A percentile compares a stretch with the other conserved stretches of the same genome.
These are phyloP conservation scores for Eidolon helvum DNA, from an alignment of 2,113 vertebrate species.

Conservation along the genomic window DNA sequence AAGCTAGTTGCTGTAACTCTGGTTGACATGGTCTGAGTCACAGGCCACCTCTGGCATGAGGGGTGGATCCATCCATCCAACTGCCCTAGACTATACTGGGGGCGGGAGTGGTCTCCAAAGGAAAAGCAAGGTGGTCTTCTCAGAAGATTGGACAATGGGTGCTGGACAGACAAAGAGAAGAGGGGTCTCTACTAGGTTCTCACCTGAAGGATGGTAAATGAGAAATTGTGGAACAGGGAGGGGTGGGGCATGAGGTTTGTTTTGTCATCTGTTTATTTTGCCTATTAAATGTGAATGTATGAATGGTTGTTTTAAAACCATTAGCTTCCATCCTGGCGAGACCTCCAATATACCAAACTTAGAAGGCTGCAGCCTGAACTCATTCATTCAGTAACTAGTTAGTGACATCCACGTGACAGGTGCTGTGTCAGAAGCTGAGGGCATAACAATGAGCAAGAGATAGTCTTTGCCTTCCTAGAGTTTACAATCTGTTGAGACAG, in stretches of 20 bases:
- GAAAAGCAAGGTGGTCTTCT: background rate
- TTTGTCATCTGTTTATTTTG: background rate
- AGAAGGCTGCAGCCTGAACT: background rate
- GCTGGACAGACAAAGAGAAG: background rate
- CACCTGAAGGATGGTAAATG: background rate
- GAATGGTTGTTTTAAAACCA: background rate
- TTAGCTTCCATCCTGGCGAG: background rate
- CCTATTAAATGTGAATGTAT: background rate
- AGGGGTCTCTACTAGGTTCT: background rate
- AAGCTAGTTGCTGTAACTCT: background rate
- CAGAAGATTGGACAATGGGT: background rate
- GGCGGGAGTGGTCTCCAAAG: background rate
- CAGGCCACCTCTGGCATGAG: background rate
- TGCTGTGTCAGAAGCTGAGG: background rate
- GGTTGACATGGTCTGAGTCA: background rate
- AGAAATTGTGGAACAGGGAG: background rate
- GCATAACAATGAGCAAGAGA: background rate
- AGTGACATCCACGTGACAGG: background rate
- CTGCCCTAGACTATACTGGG: background rate
- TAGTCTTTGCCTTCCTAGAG: background rate
- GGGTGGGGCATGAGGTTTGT: background rate
- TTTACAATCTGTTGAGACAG: background rate
- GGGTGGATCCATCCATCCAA: too few relatives aligned
- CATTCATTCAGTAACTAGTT: background rate
- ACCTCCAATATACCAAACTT: background rate